Evolutionary conservation across 2,888 invertebrate species (phyloP).

Genomic region (Lacanobia wlatinum): DNA sequence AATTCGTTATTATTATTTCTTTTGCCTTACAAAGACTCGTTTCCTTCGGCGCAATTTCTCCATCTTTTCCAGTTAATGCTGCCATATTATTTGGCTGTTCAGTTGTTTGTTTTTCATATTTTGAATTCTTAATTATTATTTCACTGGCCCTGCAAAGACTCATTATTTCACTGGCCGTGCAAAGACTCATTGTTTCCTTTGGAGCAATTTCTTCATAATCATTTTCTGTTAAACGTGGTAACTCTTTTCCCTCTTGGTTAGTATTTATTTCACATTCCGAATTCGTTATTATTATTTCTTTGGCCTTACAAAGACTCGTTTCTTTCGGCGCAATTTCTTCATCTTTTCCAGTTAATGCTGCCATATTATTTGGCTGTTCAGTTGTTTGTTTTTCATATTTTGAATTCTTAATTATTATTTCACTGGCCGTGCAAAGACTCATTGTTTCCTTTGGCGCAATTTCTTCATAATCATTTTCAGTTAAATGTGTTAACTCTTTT

Average conservation of each 20-base stretch:
- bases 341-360: not conserved
- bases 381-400: not conserved
- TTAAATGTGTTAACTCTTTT: not conserved
- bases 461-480: not conserved
- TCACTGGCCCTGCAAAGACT: not conserved
- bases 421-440: not conserved
- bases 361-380: not conserved
- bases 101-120: not conserved
- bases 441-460: not conserved
- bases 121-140: not conserved
- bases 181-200: not conserved
- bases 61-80: too few relatives aligned
- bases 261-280: not conserved
- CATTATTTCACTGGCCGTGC: too few relatives aligned
- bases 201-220: not conserved
- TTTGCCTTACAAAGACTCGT: not conserved
- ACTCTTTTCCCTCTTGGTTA: not conserved
- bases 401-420: not conserved
- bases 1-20: not conserved
- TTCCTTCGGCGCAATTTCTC: not conserved
- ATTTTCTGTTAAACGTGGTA: not conserved
- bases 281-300: not conserved
- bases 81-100: too few relatives aligned
- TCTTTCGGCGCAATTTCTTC: not conserved
- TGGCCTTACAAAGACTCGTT: slow-evolving; percentile 8